Percentiles rank a stretch among this genome's conserved stretches.
These are phyloP conservation scores for Fregata magnificens DNA, from an alignment of 2,113 vertebrate species.

Conservation along the genomic window DNA sequence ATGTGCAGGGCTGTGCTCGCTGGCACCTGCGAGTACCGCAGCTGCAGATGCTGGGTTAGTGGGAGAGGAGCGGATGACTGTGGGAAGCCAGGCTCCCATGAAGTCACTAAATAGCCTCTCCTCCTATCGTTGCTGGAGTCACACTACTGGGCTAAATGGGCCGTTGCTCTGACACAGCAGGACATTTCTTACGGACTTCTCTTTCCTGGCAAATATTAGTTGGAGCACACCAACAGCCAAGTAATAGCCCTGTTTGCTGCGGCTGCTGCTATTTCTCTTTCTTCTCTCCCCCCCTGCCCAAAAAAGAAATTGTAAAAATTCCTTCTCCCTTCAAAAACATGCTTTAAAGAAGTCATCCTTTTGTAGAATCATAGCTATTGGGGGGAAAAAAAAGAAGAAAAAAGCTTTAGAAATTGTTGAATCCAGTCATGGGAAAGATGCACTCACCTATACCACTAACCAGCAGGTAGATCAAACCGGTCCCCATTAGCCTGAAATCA, in stretches of 20 bases:
- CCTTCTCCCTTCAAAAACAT: background rate
- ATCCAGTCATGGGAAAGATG: background rate
- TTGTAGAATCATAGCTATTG: background rate
- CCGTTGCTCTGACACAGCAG: background rate
- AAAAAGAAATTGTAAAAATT: background rate
- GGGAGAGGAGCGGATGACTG: fast-evolving
- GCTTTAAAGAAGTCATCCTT: background rate
- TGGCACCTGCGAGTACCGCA: background rate
- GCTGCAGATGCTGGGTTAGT: background rate
- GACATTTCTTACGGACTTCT: fast-evolving
- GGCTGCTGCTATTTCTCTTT: background rate
- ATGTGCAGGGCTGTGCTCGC: background rate
- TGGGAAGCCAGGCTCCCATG: background rate
- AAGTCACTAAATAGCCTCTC: background rate
- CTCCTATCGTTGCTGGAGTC: background rate
- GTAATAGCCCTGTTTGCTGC: background rate
- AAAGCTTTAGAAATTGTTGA: background rate
- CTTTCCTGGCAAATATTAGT: background rate
- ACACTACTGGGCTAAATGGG: background rate
- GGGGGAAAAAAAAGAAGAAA: no score
- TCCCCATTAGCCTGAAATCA: background rate
- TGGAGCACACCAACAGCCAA: background rate
- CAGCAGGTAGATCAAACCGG: background rate
- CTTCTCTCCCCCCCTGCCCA: fast-evolving
- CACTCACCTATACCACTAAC: background rate